These are phyloP conservation scores for Rotaria sp. DNA, from an alignment of 2,888 invertebrate genomes.

Conservation along the genomic window DNA sequence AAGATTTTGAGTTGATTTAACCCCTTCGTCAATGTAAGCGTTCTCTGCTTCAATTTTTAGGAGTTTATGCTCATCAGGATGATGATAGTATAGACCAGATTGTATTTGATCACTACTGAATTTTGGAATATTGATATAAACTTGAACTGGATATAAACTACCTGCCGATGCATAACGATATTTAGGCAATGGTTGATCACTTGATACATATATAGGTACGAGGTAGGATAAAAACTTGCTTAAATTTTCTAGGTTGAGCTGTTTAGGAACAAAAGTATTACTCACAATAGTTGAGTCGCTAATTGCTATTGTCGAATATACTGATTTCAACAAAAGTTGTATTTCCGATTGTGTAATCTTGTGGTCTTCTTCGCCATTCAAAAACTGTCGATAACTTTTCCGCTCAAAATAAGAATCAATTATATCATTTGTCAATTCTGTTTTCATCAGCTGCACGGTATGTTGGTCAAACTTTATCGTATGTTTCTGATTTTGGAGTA, in stretches of 20 bases:
- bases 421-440: neutral
- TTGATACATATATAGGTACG: too few species aligned
- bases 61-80: neutral
- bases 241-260: neutral
- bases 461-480: too few species aligned
- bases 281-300: neutral
- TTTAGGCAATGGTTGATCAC: neutral
- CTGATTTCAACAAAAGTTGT: neutral
- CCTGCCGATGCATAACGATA: conserved; percentile 28
- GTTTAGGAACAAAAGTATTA: neutral
- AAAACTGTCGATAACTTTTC: conserved; percentile 23
- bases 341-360: neutral
- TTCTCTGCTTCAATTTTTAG: neutral
- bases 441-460: neutral
- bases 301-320: too few species aligned
- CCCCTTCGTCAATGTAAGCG: neutral
- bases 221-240: neutral
- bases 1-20: too few species aligned
- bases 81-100: neutral
- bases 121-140: neutral
- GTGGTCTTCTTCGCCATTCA: too few species aligned
- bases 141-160: conserved; percentile 18
- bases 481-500: neutral
- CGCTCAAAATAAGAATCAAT: neutral
- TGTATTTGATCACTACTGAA: neutral